Conservation (phyloP, 2,113 vertebrate species). For the Nycticorax nycticorax region DNA sequence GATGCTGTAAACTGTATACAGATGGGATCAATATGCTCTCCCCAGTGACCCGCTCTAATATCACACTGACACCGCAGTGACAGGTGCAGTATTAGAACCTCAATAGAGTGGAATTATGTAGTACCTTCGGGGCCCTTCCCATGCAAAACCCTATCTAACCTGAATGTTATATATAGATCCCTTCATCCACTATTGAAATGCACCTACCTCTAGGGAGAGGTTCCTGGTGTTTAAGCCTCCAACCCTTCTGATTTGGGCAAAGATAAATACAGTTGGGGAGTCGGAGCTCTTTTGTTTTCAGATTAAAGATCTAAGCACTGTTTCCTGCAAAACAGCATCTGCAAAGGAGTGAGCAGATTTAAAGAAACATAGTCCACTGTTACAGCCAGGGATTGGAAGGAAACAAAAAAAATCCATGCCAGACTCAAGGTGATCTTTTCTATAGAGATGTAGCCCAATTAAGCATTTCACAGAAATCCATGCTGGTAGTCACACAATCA, state of each 20-base stretch:
- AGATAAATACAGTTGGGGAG: constrained; percentile 4
- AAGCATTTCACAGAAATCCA: neutral
- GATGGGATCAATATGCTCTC: constrained; percentile 36
- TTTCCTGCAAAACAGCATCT: neutral
- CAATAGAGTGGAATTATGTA: constrained; percentile 44
- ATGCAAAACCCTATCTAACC: constrained; percentile 25
- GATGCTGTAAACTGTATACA: constrained; percentile 11
- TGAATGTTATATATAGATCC: neutral
- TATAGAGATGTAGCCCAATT: neutral
- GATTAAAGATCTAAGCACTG: constrained; percentile 15
- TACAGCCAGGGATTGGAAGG: neutral
- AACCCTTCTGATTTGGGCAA: constrained; percentile 7
- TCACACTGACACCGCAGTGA: neutral
- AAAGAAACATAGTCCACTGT: neutral
- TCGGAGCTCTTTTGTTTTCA: neutral
- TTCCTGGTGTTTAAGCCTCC: constrained; percentile 11
- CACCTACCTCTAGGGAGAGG: neutral
- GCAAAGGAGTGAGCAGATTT: neutral
- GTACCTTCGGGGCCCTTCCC: neutral
- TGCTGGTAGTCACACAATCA: neutral
- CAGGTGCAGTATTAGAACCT: constrained; percentile 49
- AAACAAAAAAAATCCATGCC: neutral
- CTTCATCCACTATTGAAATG: constrained; percentile 37
- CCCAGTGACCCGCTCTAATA: constrained; percentile 6
- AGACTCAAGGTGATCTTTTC: neutral